Evolutionary conservation across 2,113 vertebrate genomes (phyloP).

Genomic region (Hepsetus odoe): DNA sequence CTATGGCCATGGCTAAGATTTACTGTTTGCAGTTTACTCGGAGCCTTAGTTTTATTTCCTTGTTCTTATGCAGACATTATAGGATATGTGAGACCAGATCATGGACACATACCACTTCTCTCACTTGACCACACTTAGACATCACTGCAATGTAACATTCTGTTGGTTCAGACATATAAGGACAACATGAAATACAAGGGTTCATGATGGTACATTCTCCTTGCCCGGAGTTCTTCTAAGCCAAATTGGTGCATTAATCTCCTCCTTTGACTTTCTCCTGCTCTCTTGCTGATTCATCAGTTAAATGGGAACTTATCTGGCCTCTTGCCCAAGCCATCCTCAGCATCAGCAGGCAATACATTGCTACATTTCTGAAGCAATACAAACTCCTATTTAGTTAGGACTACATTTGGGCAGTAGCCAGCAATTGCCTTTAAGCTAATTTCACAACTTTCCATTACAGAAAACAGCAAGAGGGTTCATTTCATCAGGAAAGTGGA

Average conservation of each 20-base stretch:
- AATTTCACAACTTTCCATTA: not conserved
- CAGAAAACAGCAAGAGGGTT: not conserved
- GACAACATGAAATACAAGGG: conserved; percentile 48
- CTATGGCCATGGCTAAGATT: too few relatives aligned
- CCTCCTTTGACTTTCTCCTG: conserved; percentile 22
- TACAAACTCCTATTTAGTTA: not conserved
- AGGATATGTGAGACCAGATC: not conserved
- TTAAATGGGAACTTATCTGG: conserved; percentile 69
- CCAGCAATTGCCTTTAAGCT: not conserved
- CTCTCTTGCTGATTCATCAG: conserved; percentile 63
- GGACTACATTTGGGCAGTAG: not conserved
- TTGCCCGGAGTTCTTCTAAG: conserved; percentile 36
- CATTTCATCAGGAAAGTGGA: too few relatives aligned
- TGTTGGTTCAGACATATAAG: conserved; percentile 39
- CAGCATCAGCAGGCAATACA: conserved; percentile 12
- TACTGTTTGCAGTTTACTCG: not conserved
- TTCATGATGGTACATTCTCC: conserved; percentile 40
- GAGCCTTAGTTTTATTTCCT: not conserved
- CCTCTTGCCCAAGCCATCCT: conserved; percentile 60
- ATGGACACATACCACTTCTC: not conserved
- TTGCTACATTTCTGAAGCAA: conserved; percentile 1
- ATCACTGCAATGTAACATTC: conserved; percentile 32
- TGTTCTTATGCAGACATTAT: not conserved
- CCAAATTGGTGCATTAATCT: conserved; percentile 53
- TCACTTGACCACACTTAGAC: too few relatives aligned